Conservation (phyloP, 2,113 vertebrate species). For the Ramphastos sulfuratus region DNA sequence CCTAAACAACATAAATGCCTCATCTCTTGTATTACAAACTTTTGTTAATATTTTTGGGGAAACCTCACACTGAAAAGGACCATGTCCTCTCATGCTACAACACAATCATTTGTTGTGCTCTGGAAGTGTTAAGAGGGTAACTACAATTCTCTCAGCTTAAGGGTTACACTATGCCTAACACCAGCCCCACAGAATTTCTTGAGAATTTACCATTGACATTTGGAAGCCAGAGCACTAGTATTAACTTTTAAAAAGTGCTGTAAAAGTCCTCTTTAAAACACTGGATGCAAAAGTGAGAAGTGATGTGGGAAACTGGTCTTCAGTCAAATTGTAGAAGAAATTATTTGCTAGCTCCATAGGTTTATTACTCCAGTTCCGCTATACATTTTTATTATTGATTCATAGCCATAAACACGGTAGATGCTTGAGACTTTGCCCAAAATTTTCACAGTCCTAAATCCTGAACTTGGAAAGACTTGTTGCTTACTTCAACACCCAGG, state of each 20-base stretch:
- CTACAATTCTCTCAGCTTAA: not conserved
- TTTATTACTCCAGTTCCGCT: constrained; percentile 11
- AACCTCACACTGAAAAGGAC: not conserved
- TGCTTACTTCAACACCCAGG: not conserved
- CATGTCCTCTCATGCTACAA: not conserved
- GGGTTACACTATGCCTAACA: not conserved
- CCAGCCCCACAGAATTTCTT: not conserved
- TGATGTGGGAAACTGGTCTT: not conserved
- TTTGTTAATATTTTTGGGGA: not conserved
- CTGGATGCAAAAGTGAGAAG: not conserved
- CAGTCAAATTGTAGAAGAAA: constrained; percentile 15
- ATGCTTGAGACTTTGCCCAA: not conserved
- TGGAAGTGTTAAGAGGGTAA: not conserved
- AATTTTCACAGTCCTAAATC: not conserved
- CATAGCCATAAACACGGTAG: constrained; percentile 2
- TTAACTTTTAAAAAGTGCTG: not conserved
- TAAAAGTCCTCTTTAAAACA: not conserved
- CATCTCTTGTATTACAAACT: not conserved
- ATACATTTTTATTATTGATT: constrained; percentile 19
- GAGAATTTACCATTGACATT: not conserved
- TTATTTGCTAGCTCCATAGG: not conserved
- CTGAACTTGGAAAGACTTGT: not conserved
- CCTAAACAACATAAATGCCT: not conserved
- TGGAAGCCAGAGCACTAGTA: not conserved
- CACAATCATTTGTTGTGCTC: not conserved